Conservation (phyloP, 2,113 vertebrate genomes). For the Mungos mungo region DNA sequence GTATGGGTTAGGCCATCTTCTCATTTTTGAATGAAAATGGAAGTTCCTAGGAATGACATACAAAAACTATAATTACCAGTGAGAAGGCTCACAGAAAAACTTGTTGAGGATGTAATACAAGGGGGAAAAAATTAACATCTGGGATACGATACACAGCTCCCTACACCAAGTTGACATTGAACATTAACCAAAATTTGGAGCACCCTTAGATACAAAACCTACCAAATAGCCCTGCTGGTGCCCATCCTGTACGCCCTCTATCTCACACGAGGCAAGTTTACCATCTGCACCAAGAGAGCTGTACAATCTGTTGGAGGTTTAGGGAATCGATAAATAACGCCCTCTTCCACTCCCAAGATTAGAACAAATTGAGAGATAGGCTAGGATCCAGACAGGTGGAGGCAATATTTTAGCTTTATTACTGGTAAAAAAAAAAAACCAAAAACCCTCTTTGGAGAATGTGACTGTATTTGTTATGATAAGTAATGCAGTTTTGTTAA, state of each 20-base stretch:
- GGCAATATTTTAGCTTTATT: background rate
- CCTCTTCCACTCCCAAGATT: background rate
- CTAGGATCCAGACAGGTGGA: background rate
- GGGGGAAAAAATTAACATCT: background rate
- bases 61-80: background rate
- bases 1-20: background rate
- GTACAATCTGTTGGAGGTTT: background rate
- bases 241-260: background rate
- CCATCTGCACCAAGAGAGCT: background rate
- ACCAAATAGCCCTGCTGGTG: background rate
- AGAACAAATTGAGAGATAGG: background rate
- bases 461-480: background rate
- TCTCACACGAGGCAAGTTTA: background rate
- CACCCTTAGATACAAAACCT: background rate
- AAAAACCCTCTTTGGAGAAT: constrained; percentile 10
- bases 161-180: background rate
- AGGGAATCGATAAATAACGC: background rate
- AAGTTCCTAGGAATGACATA: background rate
- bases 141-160: background rate
- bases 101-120: background rate
- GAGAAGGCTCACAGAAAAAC: background rate
- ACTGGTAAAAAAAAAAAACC: background rate
- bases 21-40: background rate
- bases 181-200: background rate
- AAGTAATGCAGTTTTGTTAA: background rate